Percentiles rank a stretch among this genome's conserved stretches.
phyloP scores from a whole-genome alignment of 2,797 vertebrate species.

The Cossypha niveicapilla region DNA sequence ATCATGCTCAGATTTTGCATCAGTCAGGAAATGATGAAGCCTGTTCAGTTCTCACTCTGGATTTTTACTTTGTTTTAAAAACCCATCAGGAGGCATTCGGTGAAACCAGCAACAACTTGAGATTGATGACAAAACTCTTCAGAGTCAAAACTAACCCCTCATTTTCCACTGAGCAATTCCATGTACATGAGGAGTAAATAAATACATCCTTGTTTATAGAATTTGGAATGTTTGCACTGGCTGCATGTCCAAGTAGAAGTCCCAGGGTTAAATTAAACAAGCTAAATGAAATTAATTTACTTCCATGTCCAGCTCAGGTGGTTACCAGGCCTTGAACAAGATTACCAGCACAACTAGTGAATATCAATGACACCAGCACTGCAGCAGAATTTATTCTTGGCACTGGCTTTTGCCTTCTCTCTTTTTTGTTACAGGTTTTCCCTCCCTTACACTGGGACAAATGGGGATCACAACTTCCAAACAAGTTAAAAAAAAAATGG shows the following conservation, averaged over 20 bases:
- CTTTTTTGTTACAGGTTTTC: background rate
- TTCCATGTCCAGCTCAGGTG: conserved; percentile 22
- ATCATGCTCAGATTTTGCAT: background rate
- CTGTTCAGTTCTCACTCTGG: background rate
- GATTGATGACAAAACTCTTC: background rate
- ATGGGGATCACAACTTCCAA: background rate
- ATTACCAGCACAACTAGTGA: background rate
- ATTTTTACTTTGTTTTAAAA: background rate
- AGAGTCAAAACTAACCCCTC: background rate
- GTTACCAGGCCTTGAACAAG: background rate
- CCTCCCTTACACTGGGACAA: background rate
- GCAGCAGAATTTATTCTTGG: background rate
- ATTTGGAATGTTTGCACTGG: background rate
- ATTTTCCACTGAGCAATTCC: background rate
- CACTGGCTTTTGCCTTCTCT: background rate
- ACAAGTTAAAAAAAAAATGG: background rate
- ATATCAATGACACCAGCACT: background rate
- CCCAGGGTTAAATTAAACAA: background rate
- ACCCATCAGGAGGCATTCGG: background rate
- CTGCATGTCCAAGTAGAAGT: background rate
- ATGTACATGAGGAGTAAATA: rapidly evolving
- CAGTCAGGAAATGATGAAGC: background rate
- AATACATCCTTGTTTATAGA: background rate
- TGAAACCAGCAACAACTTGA: background rate
- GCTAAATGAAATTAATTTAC: background rate